Percentiles rank a stretch among this genome's conserved stretches.
Conservation (phyloP, 2,888 invertebrate species). For the Oscheius sp. region DNA sequence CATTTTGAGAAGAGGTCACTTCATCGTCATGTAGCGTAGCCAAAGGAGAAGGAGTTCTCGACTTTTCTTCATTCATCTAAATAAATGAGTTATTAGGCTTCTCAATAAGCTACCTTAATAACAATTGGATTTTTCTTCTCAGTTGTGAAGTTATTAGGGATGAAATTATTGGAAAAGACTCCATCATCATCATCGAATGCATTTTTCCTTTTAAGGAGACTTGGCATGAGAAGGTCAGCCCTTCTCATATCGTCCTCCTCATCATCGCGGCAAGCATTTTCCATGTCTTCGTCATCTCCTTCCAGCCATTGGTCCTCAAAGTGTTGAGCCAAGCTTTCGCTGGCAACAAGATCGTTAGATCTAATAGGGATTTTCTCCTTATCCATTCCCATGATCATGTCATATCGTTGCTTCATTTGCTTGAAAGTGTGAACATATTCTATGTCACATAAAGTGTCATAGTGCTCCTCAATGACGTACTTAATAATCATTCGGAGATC, state of each 20-base stretch:
- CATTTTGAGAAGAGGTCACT: slow-evolving; percentile 51
- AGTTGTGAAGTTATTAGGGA: no score
- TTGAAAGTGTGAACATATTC: slow-evolving; percentile 96
- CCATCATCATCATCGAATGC: slow-evolving; percentile 48
- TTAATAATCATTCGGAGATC: slow-evolving; percentile 75
- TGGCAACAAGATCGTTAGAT: background rate
- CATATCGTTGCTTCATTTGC: slow-evolving; percentile 47
- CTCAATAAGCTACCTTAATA: slow-evolving; percentile 39
- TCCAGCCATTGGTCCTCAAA: slow-evolving; percentile 65
- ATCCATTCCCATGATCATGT: slow-evolving; percentile 52
- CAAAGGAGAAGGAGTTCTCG: slow-evolving; percentile 19
- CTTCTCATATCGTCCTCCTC: slow-evolving; percentile 13
- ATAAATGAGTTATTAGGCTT: slow-evolving; percentile 1
- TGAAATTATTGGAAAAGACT: slow-evolving; percentile 22
- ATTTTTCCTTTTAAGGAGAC: slow-evolving; percentile 34
- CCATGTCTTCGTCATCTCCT: slow-evolving; percentile 53
- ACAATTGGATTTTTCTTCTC: slow-evolving; percentile 43
- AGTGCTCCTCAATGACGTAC: slow-evolving; percentile 94
- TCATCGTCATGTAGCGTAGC: slow-evolving; percentile 51
- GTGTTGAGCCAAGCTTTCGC: background rate
- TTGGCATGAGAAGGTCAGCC: background rate
- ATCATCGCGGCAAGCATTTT: slow-evolving; percentile 16
- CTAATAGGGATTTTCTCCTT: slow-evolving; percentile 27
- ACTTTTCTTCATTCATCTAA: slow-evolving; percentile 14
- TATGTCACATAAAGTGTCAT: slow-evolving; percentile 89